Evolutionary conservation across 2,113 vertebrate genomes (phyloP).

Genomic region (Leptodactylus fuscus): DNA sequence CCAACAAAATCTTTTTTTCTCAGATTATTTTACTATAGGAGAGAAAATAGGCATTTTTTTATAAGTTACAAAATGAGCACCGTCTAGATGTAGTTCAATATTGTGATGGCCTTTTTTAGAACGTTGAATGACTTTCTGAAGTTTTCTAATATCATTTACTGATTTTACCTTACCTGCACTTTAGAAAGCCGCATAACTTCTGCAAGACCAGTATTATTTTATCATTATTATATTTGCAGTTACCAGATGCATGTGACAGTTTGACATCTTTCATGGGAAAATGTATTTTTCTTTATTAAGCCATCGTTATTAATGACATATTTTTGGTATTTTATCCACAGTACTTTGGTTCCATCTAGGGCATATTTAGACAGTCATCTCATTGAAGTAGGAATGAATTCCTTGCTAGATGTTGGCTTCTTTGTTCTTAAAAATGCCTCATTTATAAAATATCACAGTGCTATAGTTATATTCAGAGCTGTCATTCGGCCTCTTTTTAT

Average conservation of each 20-base stretch:
- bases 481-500: neutral
- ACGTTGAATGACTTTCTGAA: neutral
- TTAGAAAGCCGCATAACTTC: neutral
- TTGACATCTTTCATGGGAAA: conserved; percentile 18
- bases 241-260: neutral
- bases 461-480: conserved; percentile 2
- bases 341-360: conserved; percentile 28
- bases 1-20: no score
- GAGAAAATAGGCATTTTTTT: no score
- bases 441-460: conserved; percentile 51
- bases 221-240: neutral
- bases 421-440: conserved; percentile 40
- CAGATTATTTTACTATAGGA: no score
- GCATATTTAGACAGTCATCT: conserved; percentile 5
- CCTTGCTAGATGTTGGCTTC: conserved; percentile 16
- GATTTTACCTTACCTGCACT: neutral
- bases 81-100: no score
- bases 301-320: neutral
- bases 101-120: no score
- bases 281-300: neutral
- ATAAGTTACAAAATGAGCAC: no score
- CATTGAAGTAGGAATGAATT: conserved; percentile 13
- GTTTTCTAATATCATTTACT: neutral
- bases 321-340: conserved; percentile 7
- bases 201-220: neutral